Conservation (phyloP, 1,140 invertebrate genomes). For the Caenorhabditis latens region DNA sequence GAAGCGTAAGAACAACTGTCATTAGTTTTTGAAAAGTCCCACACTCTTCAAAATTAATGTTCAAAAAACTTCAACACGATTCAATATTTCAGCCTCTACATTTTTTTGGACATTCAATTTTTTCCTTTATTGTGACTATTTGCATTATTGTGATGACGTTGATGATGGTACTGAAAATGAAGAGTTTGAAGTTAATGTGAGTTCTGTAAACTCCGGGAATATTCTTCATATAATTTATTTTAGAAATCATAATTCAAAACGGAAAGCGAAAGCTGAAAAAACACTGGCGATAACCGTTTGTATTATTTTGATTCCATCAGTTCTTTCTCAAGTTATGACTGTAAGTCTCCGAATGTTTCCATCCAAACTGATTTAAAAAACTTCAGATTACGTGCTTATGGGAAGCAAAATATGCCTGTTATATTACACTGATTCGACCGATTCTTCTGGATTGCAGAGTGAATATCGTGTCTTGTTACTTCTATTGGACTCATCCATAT, state of each 20-base stretch:
- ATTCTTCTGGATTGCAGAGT: constrained; percentile 9
- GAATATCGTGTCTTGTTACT: constrained; percentile 1
- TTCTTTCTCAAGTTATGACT: background rate
- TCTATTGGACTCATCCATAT: background rate
- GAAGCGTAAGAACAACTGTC: background rate
- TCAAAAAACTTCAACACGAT: background rate
- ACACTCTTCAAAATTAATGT: background rate
- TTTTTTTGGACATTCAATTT: background rate
- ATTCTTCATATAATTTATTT: background rate
- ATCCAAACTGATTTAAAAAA: background rate
- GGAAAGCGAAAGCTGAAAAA: background rate
- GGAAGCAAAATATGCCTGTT: background rate
- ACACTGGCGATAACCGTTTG: background rate
- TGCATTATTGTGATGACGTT: background rate
- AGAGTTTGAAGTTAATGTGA: background rate
- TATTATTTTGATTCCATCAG: background rate
- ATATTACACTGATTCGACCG: background rate
- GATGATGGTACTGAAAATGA: background rate
- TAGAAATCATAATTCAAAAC: background rate
- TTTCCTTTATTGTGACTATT: background rate
- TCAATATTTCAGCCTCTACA: background rate
- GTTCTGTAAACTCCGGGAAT: background rate
- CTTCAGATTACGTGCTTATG: background rate
- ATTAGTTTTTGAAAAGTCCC: too few species aligned
- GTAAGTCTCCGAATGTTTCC: background rate